Evolutionary conservation across 1,140 invertebrate genomes (phyloP), one percentile per base, ranked within the genome.

Genomic region (Lepidurus arcticus): DNA sequence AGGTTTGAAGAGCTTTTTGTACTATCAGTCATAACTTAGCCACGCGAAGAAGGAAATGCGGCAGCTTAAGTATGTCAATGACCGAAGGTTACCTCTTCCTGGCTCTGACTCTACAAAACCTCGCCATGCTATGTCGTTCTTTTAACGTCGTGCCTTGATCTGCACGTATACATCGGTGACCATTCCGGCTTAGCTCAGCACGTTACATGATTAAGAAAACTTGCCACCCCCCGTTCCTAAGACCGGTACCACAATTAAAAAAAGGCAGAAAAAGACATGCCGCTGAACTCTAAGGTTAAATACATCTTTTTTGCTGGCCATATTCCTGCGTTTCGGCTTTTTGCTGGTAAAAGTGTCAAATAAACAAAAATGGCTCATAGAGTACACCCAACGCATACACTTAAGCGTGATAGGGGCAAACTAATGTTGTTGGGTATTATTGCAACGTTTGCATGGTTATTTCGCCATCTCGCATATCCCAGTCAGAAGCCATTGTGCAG

Each of bases 131-230:
- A 65, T 65, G 53, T 21, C 21, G 53, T 65, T 65, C 53, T 65
- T 65, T 65, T 65, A 65, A 65, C 16, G 21, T 65, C 53, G n/a
- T 65, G 53, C 53, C 13, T n/a, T 65, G 53, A 65, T 65, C 53
- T 65, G 53, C 53, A 65, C 53, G 53, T 65, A 65, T 65, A 65
- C 53, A 65, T 65, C 53, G n/a, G 53, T 65, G 53, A 65, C 53
- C 53, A 65, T 65, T 65, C 53, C 53, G 53, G 53, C 53, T 65
- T 21, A 65, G 53, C 53, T 65, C 53, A 65, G 53, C 53, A 65
- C 53, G 53, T 65, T 21, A 65, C 53, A 65, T 65, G 53, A 65
- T 65, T 65, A 65, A 65, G 16, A 65, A 65, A 65, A 65, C 53
- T 21, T 65, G 16, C 16, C 5, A 65, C 21, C 16, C 53, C 16